Evolutionary conservation across 2,797 vertebrate genomes (phyloP).

Genomic region (Gorsachius magnificus): DNA sequence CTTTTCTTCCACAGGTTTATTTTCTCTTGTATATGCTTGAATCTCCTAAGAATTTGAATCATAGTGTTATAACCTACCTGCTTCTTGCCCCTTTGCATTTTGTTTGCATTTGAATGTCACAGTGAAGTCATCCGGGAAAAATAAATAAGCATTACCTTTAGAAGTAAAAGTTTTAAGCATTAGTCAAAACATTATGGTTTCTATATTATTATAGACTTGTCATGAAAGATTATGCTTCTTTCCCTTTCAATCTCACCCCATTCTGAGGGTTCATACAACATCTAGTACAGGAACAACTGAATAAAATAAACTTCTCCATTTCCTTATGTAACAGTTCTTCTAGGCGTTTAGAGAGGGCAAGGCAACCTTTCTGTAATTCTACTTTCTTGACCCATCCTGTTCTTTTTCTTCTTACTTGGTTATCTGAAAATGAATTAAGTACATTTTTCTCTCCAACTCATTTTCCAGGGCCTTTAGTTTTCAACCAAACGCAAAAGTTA

Average conservation of each 20-base stretch:
- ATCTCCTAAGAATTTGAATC: neutral
- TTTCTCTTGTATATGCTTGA: neutral
- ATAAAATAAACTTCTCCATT: neutral
- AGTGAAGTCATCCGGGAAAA: neutral
- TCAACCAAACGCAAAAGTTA: neutral
- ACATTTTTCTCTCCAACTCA: neutral
- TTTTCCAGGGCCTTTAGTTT: neutral
- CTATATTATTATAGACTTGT: neutral
- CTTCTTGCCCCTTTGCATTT: neutral
- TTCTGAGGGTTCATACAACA: neutral
- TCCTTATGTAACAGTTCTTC: neutral
- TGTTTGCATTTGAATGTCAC: neutral
- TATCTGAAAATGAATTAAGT: neutral
- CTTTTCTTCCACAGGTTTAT: neutral
- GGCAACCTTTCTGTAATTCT: neutral
- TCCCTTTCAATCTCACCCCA: neutral
- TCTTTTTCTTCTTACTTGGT: neutral
- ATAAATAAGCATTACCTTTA: neutral
- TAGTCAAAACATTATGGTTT: neutral
- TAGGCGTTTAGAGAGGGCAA: neutral
- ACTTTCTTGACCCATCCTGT: neutral
- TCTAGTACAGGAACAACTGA: neutral
- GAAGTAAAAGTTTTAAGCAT: neutral
- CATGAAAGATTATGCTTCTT: neutral
- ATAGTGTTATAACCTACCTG: neutral